Percentiles rank a stretch among this genome's conserved stretches.
These are phyloP conservation scores for Platyrinchus mystaceus DNA, from an alignment of 2,797 vertebrate species.

Conservation along the genomic window DNA sequence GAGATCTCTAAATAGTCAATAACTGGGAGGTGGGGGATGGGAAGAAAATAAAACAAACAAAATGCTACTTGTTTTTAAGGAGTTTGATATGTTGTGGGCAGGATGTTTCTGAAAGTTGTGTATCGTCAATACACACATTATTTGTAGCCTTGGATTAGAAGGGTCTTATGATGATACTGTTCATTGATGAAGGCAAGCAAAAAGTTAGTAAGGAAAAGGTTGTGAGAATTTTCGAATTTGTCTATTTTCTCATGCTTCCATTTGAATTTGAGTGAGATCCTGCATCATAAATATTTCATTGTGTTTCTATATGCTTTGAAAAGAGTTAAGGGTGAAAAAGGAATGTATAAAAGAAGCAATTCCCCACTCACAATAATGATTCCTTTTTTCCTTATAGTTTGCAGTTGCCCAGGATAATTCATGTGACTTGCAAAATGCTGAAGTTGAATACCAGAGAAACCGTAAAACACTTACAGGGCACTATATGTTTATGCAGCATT, in stretches of 20 bases:
- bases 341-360: background rate
- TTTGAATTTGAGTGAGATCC: background rate
- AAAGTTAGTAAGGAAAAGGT: background rate
- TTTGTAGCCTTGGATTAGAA: background rate
- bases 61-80: background rate
- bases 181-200: background rate
- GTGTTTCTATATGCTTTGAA: background rate
- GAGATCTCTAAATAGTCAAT: background rate
- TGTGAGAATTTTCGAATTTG: background rate
- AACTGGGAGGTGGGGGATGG: rapidly evolving
- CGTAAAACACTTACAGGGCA: background rate
- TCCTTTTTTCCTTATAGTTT: background rate
- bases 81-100: background rate
- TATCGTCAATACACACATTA: rapidly evolving
- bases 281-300: background rate
- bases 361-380: background rate
- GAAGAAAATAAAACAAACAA: background rate
- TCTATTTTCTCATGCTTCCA: background rate
- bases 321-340: background rate
- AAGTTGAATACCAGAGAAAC: background rate
- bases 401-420: background rate
- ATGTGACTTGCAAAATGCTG: background rate
- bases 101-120: background rate
- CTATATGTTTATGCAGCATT: background rate
- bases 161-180: background rate